Percentiles rank a stretch among this genome's conserved stretches.
These are phyloP conservation scores for Sphaeridia pumilis DNA, from an alignment of 2,888 invertebrate genomes.

Conservation along the genomic window DNA sequence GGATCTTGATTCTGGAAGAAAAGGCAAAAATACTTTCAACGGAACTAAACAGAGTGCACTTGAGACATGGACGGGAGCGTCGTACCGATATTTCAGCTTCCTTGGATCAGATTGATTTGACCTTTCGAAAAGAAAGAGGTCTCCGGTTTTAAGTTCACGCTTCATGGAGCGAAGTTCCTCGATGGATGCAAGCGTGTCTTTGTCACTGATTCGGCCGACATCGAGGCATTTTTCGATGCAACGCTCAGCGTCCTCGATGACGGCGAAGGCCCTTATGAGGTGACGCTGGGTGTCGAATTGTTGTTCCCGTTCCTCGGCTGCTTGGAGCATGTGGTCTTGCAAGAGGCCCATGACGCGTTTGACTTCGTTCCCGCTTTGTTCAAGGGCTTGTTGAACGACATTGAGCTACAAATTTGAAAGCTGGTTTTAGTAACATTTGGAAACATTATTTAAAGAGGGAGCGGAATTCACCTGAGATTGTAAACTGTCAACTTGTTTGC, in stretches of 20 bases:
- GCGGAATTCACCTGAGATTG: no score
- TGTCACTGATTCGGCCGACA: slow-evolving; percentile 24
- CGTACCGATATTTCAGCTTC: slow-evolving; percentile 15
- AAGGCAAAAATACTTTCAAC: no score
- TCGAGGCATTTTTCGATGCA: slow-evolving; percentile 32
- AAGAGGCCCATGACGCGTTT: slow-evolving; percentile 50
- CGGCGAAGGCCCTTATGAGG: slow-evolving; percentile 22
- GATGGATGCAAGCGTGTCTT: slow-evolving; percentile 23
- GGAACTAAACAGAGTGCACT: no score
- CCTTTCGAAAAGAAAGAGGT: slow-evolving; percentile 19
- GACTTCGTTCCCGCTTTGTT: slow-evolving; percentile 52
- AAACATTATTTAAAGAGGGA: no score
- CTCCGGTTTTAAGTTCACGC: slow-evolving; percentile 31
- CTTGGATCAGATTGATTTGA: slow-evolving; percentile 14
- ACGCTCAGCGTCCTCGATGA: slow-evolving; percentile 23
- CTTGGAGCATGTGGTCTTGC: slow-evolving; percentile 46
- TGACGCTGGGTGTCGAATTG: slow-evolving; percentile 37
- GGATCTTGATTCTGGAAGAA: slow-evolving; percentile 46
- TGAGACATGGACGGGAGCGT: no score
- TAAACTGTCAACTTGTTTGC: no score
- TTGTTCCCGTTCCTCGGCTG: slow-evolving; percentile 47
- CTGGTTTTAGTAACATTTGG: no score
- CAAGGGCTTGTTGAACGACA: slow-evolving; percentile 17
- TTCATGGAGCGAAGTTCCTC: slow-evolving; percentile 27
- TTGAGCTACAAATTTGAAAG: no score